Percentiles rank a stretch among this genome's conserved stretches.
Evolutionary conservation across 2,113 vertebrate species (phyloP).

Genomic region (Lucifuga dentata): DNA sequence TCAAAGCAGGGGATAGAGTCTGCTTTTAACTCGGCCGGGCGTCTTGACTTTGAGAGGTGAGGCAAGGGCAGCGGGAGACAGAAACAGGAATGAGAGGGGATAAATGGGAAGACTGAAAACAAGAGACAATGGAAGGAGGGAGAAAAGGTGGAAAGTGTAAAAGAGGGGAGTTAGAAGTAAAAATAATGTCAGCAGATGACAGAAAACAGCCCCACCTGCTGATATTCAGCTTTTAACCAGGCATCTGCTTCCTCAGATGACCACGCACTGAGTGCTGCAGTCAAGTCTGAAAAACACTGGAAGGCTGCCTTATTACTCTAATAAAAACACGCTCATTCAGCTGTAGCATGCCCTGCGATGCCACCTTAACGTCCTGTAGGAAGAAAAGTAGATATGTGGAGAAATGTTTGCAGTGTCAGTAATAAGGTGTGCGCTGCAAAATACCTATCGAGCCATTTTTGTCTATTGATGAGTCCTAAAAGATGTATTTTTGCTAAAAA

Average conservation of each 20-base stretch:
- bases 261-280: constrained; percentile 18
- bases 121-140: not conserved
- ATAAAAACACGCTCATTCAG: constrained; percentile 38
- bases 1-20: constrained; percentile 35
- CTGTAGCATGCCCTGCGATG: too few species aligned
- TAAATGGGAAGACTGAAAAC: constrained; percentile 7
- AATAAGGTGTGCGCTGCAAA: too few species aligned
- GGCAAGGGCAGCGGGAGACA: constrained; percentile 20
- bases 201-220: constrained; percentile 62
- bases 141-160: constrained; percentile 1
- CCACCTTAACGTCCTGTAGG: too few species aligned
- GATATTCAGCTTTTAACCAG: constrained; percentile 47
- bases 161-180: constrained; percentile 8
- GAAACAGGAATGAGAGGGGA: constrained; percentile 22
- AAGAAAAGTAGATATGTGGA: too few species aligned
- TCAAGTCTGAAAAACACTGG: constrained; percentile 28
- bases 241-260: constrained; percentile 51
- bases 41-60: constrained; percentile 57
- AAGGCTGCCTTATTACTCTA: constrained; percentile 16
- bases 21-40: constrained; percentile 65
- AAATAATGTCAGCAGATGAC: constrained; percentile 43
- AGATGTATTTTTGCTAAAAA: too few species aligned
- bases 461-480: too few species aligned
- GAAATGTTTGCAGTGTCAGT: too few species aligned
- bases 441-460: too few species aligned